Conservation (phyloP, 2,797 vertebrate species). For the Helostoma temminkii region DNA sequence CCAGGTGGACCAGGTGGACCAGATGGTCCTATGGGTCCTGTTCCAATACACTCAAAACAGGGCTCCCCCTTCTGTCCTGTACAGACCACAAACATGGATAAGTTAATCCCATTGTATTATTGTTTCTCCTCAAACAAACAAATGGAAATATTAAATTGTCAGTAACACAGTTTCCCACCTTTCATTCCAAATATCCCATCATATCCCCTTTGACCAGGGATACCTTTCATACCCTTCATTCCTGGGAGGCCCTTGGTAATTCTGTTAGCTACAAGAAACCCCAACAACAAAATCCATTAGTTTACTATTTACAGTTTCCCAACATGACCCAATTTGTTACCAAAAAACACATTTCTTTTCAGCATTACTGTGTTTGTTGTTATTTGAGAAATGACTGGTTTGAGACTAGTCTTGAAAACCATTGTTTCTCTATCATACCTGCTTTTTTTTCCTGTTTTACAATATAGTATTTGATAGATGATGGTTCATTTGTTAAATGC, state of each 20-base stretch:
- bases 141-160: neutral
- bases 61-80: constrained; percentile 66
- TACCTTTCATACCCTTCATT: constrained; percentile 63
- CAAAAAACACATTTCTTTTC: no score
- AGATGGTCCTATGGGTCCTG: constrained; percentile 44
- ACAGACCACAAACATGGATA: neutral
- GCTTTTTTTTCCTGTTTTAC: no score
- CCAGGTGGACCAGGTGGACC: constrained; percentile 64
- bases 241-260: constrained; percentile 57
- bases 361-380: no score
- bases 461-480: no score
- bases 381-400: no score
- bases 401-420: no score
- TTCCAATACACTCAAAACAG: constrained; percentile 51
- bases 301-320: no score
- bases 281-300: constrained; percentile 27
- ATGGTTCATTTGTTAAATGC: no score
- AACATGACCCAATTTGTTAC: no score
- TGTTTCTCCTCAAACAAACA: neutral
- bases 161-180: constrained; percentile 57
- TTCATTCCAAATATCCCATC: constrained; percentile 62
- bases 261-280: constrained; percentile 52
- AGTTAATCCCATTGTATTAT: neutral
- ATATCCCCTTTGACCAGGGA: constrained; percentile 50
- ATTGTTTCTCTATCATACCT: no score